Conservation (phyloP, 2,888 invertebrate species). For the Volucella inflata region DNA sequence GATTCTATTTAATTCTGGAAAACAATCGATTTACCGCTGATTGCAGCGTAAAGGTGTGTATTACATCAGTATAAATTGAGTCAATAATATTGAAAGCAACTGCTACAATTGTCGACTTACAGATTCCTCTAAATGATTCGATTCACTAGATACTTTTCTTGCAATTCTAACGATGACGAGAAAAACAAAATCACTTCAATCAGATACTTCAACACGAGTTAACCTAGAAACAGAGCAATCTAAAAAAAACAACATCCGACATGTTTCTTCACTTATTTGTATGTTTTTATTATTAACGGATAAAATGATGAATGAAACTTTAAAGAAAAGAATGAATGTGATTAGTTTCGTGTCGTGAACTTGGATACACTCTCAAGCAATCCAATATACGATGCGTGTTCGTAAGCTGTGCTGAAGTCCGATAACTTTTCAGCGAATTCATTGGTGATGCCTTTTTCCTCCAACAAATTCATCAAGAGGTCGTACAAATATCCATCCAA, state of each 20-base stretch:
- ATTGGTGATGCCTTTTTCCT: conserved; percentile 97
- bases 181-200: not conserved
- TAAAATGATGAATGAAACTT: conserved; percentile 61
- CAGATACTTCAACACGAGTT: not conserved
- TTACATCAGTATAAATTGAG: no score
- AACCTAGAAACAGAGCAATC: not conserved
- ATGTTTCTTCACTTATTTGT: conserved; percentile 46
- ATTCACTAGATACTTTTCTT: no score
- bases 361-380: conserved; percentile 92
- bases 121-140: no score
- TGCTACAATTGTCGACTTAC: no score
- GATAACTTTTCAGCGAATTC: conserved; percentile 95
- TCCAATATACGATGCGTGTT: conserved; percentile 95
- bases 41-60: no score
- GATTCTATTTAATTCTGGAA: no score
- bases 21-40: no score
- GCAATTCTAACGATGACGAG: no score
- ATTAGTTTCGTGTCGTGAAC: conserved; percentile 88
- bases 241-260: not conserved
- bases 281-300: conserved; percentile 63
- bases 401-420: conserved; percentile 95
- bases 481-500: conserved; percentile 98
- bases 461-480: conserved; percentile 95
- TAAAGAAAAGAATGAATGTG: conserved; percentile 75
- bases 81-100: no score